Conservation (phyloP, 1,140 invertebrate genomes). For the Drosophila paulistorum region DNA sequence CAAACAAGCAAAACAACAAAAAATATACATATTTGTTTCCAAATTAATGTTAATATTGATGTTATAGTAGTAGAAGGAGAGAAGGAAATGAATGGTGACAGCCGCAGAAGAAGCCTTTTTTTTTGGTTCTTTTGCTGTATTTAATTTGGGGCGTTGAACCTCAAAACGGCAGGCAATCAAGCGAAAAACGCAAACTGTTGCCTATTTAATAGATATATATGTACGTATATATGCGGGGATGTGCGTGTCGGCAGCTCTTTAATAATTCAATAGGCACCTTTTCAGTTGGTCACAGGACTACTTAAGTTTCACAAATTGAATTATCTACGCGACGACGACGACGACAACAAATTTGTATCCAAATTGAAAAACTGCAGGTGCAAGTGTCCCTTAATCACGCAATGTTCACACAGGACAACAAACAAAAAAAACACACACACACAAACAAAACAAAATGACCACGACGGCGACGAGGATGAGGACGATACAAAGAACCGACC, state of each 20-base stretch:
- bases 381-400: slow-evolving; percentile 14
- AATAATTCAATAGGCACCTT: slow-evolving; percentile 62
- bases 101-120: not conserved
- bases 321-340: slow-evolving; percentile 35
- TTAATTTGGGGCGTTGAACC: slow-evolving; percentile 25
- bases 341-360: not conserved
- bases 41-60: slow-evolving; percentile 1
- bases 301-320: slow-evolving; percentile 61
- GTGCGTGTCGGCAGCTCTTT: slow-evolving; percentile 54
- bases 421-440: not conserved
- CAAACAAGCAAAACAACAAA: not conserved
- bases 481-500: slow-evolving; percentile 28
- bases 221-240: not conserved
- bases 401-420: slow-evolving; percentile 9
- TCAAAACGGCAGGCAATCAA: slow-evolving; percentile 37
- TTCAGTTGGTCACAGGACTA: slow-evolving; percentile 35
- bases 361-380: slow-evolving; percentile 14
- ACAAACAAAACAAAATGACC: slow-evolving; percentile 4
- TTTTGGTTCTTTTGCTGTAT: not conserved
- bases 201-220: slow-evolving; percentile 16
- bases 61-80: not conserved
- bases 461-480: slow-evolving; percentile 4
- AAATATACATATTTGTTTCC: not conserved
- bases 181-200: slow-evolving; percentile 6
- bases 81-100: not conserved